Evolutionary conservation across 2,888 invertebrate species (phyloP).

Genomic region (Tachina grossa): DNA sequence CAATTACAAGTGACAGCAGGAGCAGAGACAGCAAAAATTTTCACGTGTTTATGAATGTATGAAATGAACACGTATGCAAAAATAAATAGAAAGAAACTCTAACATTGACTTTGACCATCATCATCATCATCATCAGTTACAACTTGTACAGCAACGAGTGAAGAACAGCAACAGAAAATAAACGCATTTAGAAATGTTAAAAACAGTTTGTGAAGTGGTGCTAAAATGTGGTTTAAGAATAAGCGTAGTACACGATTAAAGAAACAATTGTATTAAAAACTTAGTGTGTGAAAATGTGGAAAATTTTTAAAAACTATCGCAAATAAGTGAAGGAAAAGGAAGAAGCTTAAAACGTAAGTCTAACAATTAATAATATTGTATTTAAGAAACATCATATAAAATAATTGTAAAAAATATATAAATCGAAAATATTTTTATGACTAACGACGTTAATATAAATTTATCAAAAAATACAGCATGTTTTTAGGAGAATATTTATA

Average conservation of each 20-base stretch:
- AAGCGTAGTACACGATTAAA: slow-evolving; percentile 13
- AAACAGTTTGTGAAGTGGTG: slow-evolving; percentile 4
- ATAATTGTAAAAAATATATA: no score
- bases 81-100: slow-evolving; percentile 39
- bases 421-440: no score
- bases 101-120: slow-evolving; percentile 78
- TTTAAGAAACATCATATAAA: no score
- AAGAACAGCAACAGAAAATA: slow-evolving; percentile 71
- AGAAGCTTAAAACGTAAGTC: no score
- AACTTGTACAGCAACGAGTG: slow-evolving; percentile 77
- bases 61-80: slow-evolving; percentile 20
- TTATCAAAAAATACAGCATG: no score
- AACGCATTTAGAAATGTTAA: slow-evolving; percentile 44
- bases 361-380: no score
- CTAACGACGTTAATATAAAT: no score
- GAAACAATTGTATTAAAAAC: no score
- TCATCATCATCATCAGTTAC: slow-evolving; percentile 79
- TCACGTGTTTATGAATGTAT: slow-evolving; percentile 54
- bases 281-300: neutral
- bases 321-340: neutral
- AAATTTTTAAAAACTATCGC: neutral
- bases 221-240: slow-evolving; percentile 18
- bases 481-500: no score
- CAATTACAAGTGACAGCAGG: slow-evolving; percentile 8
- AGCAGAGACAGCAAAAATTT: slow-evolving; percentile 41